A percentile compares a stretch with the other conserved stretches of the same genome.
These are phyloP conservation scores for Pyrgilauda ruficollis DNA, from an alignment of 2,113 vertebrate genomes.

Conservation along the genomic window DNA sequence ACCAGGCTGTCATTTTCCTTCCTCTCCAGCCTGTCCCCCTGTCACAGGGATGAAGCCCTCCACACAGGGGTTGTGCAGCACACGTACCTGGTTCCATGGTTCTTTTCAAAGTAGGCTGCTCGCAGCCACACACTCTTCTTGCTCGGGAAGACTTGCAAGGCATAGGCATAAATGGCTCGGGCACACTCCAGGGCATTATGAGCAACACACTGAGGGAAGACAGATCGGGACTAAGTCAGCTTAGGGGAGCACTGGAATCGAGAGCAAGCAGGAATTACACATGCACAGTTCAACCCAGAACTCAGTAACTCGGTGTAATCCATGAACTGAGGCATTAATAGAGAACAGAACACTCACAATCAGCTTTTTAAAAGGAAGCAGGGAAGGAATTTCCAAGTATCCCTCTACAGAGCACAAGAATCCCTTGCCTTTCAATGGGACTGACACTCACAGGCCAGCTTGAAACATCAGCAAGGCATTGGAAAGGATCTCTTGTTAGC, in stretches of 20 bases:
- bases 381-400: background rate
- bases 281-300: background rate
- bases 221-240: background rate
- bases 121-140: slow-evolving; percentile 98
- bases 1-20: background rate
- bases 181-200: slow-evolving; percentile 95
- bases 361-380: background rate
- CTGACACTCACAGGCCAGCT: background rate
- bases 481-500: background rate
- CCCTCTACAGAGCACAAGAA: background rate
- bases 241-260: background rate
- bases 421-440: background rate
- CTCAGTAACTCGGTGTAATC: background rate
- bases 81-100: slow-evolving; percentile 89
- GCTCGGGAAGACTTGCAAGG: slow-evolving; percentile 95
- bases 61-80: rapidly evolving
- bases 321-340: background rate
- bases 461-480: background rate
- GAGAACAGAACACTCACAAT: background rate
- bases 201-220: slow-evolving; percentile 85
- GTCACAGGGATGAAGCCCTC: background rate
- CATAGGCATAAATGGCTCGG: slow-evolving; percentile 93
- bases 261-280: background rate
- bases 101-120: slow-evolving; percentile 98
- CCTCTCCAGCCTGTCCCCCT: background rate